Percentiles rank a stretch among this genome's conserved stretches.
Evolutionary conservation across 2,888 invertebrate species (phyloP).

Genomic region (Diachrysia chrysitis): DNA sequence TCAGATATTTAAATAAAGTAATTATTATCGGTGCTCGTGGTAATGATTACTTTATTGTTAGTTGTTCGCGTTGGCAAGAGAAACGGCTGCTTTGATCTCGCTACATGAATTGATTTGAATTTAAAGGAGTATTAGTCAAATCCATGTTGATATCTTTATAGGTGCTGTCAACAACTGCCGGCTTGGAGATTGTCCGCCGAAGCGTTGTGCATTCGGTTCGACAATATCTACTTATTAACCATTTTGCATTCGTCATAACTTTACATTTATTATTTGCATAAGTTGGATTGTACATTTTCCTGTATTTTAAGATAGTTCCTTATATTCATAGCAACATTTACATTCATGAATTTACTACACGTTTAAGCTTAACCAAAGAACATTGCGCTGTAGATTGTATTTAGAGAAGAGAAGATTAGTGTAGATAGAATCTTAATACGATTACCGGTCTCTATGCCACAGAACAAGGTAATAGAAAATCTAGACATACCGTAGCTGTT

Average conservation of each 20-base stretch:
- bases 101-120: slow-evolving; percentile 72
- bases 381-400: slow-evolving; percentile 40
- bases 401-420: slow-evolving; percentile 48
- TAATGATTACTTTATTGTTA: slow-evolving; percentile 72
- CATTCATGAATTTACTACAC: slow-evolving; percentile 53
- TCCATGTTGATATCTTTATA: slow-evolving; percentile 80
- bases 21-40: slow-evolving; percentile 61
- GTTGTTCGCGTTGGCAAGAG: slow-evolving; percentile 71
- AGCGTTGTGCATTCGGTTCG: slow-evolving; percentile 47
- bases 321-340: slow-evolving; percentile 44
- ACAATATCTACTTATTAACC: slow-evolving; percentile 54
- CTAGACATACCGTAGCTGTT: slow-evolving; percentile 43
- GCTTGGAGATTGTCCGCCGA: slow-evolving; percentile 55
- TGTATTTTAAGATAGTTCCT: slow-evolving; percentile 45
- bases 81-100: slow-evolving; percentile 79
- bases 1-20: slow-evolving; percentile 64
- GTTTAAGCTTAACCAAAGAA: slow-evolving; percentile 45
- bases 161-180: slow-evolving; percentile 53
- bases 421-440: slow-evolving; percentile 51
- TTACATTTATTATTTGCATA: slow-evolving; percentile 52
- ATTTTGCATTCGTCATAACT: slow-evolving; percentile 63
- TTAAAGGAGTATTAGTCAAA: slow-evolving; percentile 69
- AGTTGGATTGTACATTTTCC: slow-evolving; percentile 43
- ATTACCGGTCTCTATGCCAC: slow-evolving; percentile 29
- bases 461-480: slow-evolving; percentile 38